phyloP scores from a whole-genome alignment of 2,113 vertebrate species.

The Elephas maximus region DNA sequence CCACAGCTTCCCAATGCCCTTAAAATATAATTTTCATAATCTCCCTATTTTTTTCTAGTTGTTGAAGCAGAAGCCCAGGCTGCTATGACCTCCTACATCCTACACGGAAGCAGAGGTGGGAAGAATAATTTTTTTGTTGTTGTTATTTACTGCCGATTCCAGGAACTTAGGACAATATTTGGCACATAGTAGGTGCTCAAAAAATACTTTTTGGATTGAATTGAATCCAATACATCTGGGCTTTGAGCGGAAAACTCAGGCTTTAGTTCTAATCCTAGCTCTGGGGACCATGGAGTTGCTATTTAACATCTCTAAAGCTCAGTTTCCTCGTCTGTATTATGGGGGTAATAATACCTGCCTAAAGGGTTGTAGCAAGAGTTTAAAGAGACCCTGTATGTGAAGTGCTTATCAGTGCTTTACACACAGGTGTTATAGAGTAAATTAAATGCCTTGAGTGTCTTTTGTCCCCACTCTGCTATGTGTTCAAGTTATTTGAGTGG shows the following conservation, averaged over 20 bases:
- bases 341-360: not conserved
- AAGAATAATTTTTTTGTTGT: not conserved
- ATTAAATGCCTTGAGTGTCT: rapidly evolving
- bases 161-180: not conserved
- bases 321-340: not conserved
- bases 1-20: not conserved
- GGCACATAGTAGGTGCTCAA: not conserved
- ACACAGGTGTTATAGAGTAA: too few species aligned
- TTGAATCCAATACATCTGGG: not conserved
- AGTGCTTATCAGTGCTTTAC: not conserved
- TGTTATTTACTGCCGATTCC: not conserved
- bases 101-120: not conserved
- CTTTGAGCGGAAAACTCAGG: not conserved
- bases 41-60: not conserved
- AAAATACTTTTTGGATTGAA: not conserved
- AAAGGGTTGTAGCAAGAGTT: not conserved
- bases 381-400: too few species aligned
- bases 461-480: not conserved
- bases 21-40: not conserved
- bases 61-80: not conserved
- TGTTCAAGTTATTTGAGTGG: too few species aligned
- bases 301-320: not conserved
- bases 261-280: not conserved
- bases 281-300: not conserved
- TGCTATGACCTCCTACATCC: not conserved